Percentiles rank a stretch among this genome's conserved stretches.
These are phyloP conservation scores for Leptopterna dolabrata DNA, from an alignment of 2,888 invertebrate species.

Conservation along the genomic window DNA sequence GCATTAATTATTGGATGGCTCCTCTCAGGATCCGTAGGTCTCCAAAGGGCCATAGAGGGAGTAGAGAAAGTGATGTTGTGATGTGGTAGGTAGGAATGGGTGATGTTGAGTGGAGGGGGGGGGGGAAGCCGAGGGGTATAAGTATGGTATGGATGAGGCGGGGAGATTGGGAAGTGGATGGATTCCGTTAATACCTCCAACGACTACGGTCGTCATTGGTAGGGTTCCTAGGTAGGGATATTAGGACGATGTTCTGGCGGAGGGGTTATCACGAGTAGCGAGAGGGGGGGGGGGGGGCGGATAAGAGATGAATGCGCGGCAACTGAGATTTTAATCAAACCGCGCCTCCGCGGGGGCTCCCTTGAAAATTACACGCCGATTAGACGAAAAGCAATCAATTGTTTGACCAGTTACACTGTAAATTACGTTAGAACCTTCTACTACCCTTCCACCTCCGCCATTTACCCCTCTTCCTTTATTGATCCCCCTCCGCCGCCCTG, in stretches of 20 bases:
- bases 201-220: not conserved
- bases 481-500: not conserved
- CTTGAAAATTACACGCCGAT: slow-evolving; percentile 53
- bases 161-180: not conserved
- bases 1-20: slow-evolving; percentile 16
- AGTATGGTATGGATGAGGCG: no score
- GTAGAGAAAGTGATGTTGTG: not conserved
- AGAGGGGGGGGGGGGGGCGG: not conserved
- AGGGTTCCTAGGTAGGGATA: slow-evolving; percentile 15
- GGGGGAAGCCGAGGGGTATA: not conserved
- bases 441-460: not conserved
- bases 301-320: slow-evolving; percentile 33
- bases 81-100: not conserved
- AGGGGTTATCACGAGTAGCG: not conserved
- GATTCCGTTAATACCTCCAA: slow-evolving; percentile 11
- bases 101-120: not conserved
- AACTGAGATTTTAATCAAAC: slow-evolving; percentile 46
- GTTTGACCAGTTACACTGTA: slow-evolving; percentile 46
- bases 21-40: not conserved
- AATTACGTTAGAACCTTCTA: slow-evolving; percentile 19
- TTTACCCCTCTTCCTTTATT: not conserved
- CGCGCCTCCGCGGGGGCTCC: slow-evolving; percentile 2
- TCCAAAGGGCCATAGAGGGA: slow-evolving; percentile 14
- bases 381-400: slow-evolving; percentile 55
- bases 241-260: not conserved